Conservation (phyloP, 2,797 vertebrate genomes). For the Mormyrus proboscirostris region DNA sequence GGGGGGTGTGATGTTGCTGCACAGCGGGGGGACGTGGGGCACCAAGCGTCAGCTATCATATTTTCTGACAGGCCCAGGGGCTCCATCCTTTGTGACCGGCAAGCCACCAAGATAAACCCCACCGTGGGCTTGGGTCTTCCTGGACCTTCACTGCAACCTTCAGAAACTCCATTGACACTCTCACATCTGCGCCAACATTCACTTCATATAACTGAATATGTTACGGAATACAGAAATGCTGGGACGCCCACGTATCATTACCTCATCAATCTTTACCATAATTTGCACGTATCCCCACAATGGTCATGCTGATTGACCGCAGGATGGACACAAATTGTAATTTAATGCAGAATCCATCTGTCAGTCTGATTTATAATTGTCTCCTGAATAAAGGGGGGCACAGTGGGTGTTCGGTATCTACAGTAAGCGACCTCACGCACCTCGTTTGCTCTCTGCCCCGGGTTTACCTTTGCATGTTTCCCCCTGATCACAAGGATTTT, state of each 20-base stretch:
- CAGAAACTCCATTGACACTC: background rate
- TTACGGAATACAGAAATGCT: background rate
- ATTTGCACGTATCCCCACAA: background rate
- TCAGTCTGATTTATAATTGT: background rate
- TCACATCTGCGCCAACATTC: background rate
- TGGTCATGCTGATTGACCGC: background rate
- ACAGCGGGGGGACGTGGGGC: background rate
- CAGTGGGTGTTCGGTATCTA: background rate
- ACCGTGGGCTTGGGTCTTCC: background rate
- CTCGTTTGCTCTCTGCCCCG: background rate
- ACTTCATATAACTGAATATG: background rate
- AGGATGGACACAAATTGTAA: background rate
- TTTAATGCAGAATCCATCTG: background rate
- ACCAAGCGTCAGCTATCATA: background rate
- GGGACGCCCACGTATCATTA: background rate
- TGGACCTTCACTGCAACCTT: background rate
- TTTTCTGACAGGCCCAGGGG: background rate
- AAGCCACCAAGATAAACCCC: background rate
- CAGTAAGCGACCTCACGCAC: background rate
- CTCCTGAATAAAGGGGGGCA: background rate
- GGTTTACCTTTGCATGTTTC: background rate
- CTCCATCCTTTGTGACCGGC: background rate
- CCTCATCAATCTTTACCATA: background rate
- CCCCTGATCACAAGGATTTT: background rate
- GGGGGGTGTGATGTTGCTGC: background rate